Percentiles rank a stretch among this genome's conserved stretches.
Conservation (phyloP, 2,797 vertebrate species). For the Linurgus olivaceus region DNA sequence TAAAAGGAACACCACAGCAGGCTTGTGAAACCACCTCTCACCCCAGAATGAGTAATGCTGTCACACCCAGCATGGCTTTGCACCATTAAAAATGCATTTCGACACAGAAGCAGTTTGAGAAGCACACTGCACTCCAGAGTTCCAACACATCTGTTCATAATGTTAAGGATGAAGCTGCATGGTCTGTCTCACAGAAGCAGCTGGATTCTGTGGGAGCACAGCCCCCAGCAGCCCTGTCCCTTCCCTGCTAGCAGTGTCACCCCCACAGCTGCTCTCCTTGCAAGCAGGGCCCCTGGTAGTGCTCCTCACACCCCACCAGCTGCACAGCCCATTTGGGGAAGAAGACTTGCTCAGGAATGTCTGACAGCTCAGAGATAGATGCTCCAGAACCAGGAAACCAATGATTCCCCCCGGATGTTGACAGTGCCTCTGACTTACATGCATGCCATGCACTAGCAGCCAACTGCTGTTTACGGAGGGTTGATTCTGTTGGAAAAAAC, state of each 20-base stretch:
- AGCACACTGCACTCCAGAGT: background rate
- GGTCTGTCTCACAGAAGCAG: background rate
- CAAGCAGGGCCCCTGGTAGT: background rate
- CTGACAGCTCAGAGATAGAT: background rate
- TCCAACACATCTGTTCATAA: background rate
- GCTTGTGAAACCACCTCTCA: background rate
- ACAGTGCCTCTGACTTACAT: background rate
- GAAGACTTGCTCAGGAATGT: background rate
- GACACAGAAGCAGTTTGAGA: background rate
- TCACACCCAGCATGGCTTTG: background rate
- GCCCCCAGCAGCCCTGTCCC: background rate
- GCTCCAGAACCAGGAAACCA: background rate
- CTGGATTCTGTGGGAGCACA: rapidly evolving
- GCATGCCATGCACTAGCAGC: background rate
- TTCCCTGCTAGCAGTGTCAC: background rate
- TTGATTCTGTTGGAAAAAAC: background rate
- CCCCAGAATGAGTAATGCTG: rapidly evolving
- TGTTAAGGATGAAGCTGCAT: background rate
- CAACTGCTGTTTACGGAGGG: background rate
- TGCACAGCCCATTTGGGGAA: background rate
- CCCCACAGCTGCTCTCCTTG: background rate
- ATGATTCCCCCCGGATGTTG: rapidly evolving
- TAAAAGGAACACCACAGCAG: background rate
- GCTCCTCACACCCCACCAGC: background rate
- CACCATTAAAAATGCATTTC: background rate